Evolutionary conservation across 2,113 vertebrate species (phyloP), one percentile per base, ranked within the genome.

Genomic region (Pterocles burchelli): DNA sequence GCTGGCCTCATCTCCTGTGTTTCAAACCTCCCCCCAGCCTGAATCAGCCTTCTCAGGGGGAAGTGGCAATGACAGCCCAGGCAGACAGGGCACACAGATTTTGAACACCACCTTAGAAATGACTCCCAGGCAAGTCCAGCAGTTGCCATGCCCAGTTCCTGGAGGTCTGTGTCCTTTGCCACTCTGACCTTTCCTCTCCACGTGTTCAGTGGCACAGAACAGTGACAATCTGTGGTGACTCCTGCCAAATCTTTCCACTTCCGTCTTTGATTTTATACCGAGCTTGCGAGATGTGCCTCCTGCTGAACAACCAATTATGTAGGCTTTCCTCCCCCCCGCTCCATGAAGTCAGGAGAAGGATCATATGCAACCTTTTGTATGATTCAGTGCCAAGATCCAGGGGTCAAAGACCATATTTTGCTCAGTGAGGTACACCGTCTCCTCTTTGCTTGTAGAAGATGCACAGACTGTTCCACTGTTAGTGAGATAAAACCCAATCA

Each of bases 401-500:
- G 76, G 80, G 70, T 78, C 89, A 92, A 67, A 87, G 84, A 71
- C 38, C 20, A 0, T 57, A 6, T 77, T 95, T 75, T 85, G 28
- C 54, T 88, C 76, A 11, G 13, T 22, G 73, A 89, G 76, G 28
- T 82, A 43, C 4, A 3, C 70, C 80, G 43, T 63, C 65, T 89
- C 70, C 57, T 90, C 77, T 77, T 88, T 85, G 45, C 26, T n/a
- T 62, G 33, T 31, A 31, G 45, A 41, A 89, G 86, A 43, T 7
- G 7, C 17, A 58, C 48, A 92, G 57, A 38, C n/a, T 72, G 55
- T 91, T 89, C 68, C 52, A 82, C 34, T 4, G 3, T 21, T 62
- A 3, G 13, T 5, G 29, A 89, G 89, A 96, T 86, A 95, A 96
- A 92, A 84, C 79, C 83, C 92, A 80, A 94, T 81, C 79, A 87